Conservation (phyloP, 2,113 vertebrate species). For the Engystomops pustulosus region DNA sequence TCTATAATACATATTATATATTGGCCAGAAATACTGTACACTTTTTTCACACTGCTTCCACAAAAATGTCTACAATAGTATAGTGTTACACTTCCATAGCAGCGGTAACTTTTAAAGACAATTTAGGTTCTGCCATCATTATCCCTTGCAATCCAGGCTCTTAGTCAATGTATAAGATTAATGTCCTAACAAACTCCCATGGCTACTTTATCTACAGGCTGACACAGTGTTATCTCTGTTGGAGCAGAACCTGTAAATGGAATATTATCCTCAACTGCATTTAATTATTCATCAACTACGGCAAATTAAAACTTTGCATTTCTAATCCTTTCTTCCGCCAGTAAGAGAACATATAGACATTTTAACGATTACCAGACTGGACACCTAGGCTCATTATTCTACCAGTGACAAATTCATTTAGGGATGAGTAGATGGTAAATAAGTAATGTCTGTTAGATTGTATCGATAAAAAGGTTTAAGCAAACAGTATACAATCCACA, state of each 20-base stretch:
- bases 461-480: background rate
- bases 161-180: conserved; percentile 47
- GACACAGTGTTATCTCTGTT: conserved; percentile 47
- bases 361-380: background rate
- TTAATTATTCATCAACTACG: conserved; percentile 55
- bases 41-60: too few species aligned
- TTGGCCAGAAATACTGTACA: too few species aligned
- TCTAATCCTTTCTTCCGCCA: background rate
- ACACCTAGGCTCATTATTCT: background rate
- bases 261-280: background rate
- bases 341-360: background rate
- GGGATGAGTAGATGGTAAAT: conserved; percentile 15
- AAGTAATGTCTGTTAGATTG: conserved; percentile 27
- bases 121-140: background rate
- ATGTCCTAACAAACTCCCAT: conserved; percentile 37
- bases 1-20: too few species aligned
- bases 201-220: conserved; percentile 50
- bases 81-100: background rate
- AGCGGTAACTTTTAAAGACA: background rate
- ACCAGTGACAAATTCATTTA: conserved; percentile 25
- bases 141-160: background rate
- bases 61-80: background rate
- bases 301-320: conserved; percentile 43
- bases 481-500: too few species aligned
- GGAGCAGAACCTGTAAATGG: conserved; percentile 27